A percentile compares a stretch with the other conserved stretches of the same genome.
Evolutionary conservation across 2,797 vertebrate genomes (phyloP).

Genomic region (Steatocranus sp.): DNA sequence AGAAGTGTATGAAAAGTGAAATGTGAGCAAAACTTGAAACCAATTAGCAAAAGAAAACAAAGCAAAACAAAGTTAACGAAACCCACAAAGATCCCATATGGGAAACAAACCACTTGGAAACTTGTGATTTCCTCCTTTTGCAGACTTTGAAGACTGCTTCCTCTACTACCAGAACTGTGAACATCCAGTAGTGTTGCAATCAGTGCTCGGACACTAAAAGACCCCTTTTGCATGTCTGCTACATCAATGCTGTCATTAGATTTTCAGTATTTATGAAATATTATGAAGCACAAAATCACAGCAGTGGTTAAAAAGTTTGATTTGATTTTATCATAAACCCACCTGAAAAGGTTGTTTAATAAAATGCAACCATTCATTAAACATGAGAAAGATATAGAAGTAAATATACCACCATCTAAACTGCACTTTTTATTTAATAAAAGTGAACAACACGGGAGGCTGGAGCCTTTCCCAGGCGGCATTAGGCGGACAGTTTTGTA

Average conservation of each 20-base stretch:
- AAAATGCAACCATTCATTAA: not conserved
- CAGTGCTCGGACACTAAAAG: not conserved
- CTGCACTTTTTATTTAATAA: not conserved
- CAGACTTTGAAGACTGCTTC: not conserved
- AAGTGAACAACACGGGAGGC: not conserved
- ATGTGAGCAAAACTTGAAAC: not conserved
- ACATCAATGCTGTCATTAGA: not conserved
- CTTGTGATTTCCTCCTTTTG: not conserved
- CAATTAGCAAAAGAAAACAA: not conserved
- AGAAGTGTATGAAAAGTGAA: not conserved
- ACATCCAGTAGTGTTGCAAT: not conserved
- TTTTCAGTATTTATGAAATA: not conserved
- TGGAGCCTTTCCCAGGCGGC: accelerated
- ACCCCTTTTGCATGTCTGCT: accelerated
- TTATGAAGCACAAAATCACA: not conserved
- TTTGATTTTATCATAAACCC: accelerated
- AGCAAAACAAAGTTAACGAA: not conserved
- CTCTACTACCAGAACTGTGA: not conserved
- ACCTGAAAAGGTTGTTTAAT: not conserved
- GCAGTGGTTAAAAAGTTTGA: accelerated
- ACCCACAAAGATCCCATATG: not conserved
- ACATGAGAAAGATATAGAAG: not conserved
- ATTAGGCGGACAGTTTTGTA: accelerated
- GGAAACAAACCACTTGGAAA: accelerated
- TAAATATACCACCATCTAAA: not conserved